A percentile compares a stretch with the other conserved stretches of the same genome.
phyloP scores from a whole-genome alignment of 2,113 vertebrate genomes.

The Scytalopus superciliaris region DNA sequence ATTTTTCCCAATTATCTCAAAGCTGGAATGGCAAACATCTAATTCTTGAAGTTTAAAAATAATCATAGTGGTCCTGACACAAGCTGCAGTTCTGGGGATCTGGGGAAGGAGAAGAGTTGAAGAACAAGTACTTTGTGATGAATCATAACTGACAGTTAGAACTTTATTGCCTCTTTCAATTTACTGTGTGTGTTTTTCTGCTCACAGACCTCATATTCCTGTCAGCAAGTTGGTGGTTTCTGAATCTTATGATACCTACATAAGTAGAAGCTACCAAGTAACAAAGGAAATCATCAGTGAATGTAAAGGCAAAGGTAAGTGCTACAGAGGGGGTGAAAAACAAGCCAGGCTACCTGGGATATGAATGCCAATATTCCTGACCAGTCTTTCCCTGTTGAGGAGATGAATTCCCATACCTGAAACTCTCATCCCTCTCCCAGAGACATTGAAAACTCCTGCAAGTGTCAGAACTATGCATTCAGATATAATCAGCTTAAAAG shows the following conservation, averaged over 20 bases:
- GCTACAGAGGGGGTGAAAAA: neutral
- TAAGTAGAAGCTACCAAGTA: conserved; percentile 95
- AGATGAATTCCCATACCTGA: neutral
- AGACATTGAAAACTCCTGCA: rapidly evolving
- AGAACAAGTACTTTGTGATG: neutral
- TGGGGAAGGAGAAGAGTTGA: neutral
- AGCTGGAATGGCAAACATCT: neutral
- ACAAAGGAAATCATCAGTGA: conserved; percentile 93
- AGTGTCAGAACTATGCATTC: neutral
- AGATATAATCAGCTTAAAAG: rapidly evolving
- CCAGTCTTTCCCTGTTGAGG: neutral
- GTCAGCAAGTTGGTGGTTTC: conserved; percentile 89
- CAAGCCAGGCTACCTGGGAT: neutral
- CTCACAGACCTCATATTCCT: conserved; percentile 92
- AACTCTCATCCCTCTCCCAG: neutral
- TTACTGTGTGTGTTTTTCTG: neutral
- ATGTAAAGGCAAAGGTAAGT: conserved; percentile 90
- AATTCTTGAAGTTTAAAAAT: neutral
- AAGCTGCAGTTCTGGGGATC: neutral
- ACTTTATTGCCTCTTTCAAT: neutral
- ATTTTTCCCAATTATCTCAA: neutral
- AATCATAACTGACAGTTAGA: neutral
- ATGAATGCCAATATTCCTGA: neutral
- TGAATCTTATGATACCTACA: conserved; percentile 94
- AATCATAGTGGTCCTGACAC: neutral